Evolutionary conservation across 2,113 vertebrate genomes (phyloP).

Genomic region (Sylvia atricapilla): DNA sequence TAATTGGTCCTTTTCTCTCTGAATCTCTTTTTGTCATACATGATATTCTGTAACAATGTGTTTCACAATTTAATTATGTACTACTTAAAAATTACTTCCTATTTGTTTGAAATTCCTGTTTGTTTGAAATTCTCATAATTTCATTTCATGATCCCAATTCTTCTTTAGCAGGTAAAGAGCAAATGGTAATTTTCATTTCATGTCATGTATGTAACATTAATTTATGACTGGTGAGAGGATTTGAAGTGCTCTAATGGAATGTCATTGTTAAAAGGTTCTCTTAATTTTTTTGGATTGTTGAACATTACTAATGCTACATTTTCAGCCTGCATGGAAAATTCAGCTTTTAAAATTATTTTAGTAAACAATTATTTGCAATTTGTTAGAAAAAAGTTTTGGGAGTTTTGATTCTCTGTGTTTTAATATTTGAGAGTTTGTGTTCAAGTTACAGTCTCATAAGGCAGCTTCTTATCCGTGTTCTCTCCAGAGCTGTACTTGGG

Average conservation of each 20-base stretch:
- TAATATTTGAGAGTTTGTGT: background rate
- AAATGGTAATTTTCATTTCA: background rate
- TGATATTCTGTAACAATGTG: background rate
- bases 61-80: background rate
- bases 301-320: background rate
- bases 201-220: background rate
- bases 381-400: background rate
- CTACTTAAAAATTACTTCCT: background rate
- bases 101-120: background rate
- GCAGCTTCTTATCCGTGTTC: background rate
- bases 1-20: background rate
- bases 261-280: background rate
- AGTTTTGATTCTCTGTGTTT: background rate
- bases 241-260: background rate
- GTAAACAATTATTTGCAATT: background rate
- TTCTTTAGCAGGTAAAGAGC: background rate
- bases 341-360: background rate
- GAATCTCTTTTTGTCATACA: background rate
- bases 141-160: background rate
- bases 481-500: background rate
- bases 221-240: background rate
- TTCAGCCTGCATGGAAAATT: background rate
- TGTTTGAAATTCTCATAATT: background rate
- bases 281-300: background rate
- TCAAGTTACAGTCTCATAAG: background rate